phyloP scores from a whole-genome alignment of 2,888 invertebrate genomes.

The Tuberolachnus salignus region DNA sequence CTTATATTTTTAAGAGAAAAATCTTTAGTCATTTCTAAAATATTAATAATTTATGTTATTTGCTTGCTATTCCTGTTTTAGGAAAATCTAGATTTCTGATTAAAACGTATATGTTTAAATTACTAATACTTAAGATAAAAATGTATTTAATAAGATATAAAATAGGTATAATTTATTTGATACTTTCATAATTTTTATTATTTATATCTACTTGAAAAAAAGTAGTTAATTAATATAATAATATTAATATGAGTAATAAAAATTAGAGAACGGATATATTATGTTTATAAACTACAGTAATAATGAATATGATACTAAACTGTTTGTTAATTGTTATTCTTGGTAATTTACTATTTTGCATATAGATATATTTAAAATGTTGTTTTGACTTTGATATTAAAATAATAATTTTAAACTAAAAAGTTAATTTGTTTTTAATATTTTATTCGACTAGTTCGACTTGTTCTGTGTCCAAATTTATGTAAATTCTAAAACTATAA shows the following conservation, averaged over 20 bases:
- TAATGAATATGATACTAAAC: not conserved
- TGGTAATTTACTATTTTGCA: not conserved
- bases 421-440: too few relatives aligned
- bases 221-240: constrained; percentile 12
- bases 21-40: not conserved
- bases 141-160: not conserved
- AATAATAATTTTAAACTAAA: too few relatives aligned
- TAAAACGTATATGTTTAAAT: not conserved
- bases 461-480: not conserved
- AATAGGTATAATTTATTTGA: not conserved
- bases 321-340: not conserved
- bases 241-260: constrained; percentile 10
- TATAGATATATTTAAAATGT: not conserved
- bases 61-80: not conserved
- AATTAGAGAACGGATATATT: constrained; percentile 10
- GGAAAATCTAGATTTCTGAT: not conserved
- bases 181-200: not conserved
- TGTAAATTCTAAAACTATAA: not conserved
- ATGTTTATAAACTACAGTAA: not conserved
- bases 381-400: not conserved
- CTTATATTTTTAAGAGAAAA: not conserved
- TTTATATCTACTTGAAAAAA: not conserved
- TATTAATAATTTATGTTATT: constrained; percentile 3
- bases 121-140: too few relatives aligned
- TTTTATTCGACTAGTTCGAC: too few relatives aligned